phyloP scores from a whole-genome alignment of 2,113 vertebrate species.

The Chunga burmeisteri region DNA sequence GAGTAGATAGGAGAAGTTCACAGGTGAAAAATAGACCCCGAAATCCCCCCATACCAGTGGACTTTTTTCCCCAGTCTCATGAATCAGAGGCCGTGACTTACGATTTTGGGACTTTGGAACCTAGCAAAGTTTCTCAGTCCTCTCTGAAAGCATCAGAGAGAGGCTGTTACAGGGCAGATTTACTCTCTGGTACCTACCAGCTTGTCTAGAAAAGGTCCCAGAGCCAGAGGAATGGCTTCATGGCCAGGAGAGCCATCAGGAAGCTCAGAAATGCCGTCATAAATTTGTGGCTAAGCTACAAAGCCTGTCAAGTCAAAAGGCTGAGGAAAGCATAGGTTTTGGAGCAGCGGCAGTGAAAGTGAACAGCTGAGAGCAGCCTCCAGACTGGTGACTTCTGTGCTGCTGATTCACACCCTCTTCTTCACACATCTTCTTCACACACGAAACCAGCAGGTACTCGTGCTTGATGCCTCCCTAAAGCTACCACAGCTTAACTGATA shows the following conservation, averaged over 20 bases:
- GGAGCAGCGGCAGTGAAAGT: not conserved
- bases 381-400: not conserved
- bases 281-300: not conserved
- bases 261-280: not conserved
- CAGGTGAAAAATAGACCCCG: not conserved
- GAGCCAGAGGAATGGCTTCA: not conserved
- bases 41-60: fast-evolving
- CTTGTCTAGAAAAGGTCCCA: not conserved
- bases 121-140: not conserved
- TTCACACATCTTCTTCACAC: not conserved
- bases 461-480: not conserved
- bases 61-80: not conserved
- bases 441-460: fast-evolving
- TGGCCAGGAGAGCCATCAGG: not conserved
- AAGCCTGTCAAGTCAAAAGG: not conserved
- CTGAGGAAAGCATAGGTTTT: not conserved
- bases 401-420: not conserved
- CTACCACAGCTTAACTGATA: not conserved
- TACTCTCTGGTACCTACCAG: not conserved
- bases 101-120: not conserved
- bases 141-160: not conserved
- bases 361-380: not conserved
- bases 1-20: not conserved
- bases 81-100: not conserved
- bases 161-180: not conserved